phyloP scores from a whole-genome alignment of 2,113 vertebrate genomes.

The Oriolus oriolus region DNA sequence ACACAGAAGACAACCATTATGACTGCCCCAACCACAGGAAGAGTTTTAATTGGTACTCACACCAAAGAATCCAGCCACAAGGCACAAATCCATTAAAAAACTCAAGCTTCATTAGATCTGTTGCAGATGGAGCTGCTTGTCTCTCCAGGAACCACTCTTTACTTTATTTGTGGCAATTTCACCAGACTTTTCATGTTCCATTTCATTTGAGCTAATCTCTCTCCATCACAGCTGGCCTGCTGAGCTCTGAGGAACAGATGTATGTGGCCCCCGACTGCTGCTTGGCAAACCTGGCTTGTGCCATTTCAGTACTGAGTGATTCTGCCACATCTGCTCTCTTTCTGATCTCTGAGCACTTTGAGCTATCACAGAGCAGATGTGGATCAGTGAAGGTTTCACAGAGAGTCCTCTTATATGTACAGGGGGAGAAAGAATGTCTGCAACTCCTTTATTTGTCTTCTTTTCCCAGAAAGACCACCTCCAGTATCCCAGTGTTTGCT shows the following conservation, averaged over 20 bases:
- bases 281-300: neutral
- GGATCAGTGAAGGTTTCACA: neutral
- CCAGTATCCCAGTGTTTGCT: neutral
- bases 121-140: slow-evolving; percentile 11
- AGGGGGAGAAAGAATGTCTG: rapidly evolving
- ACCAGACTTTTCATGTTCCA: slow-evolving; percentile 13
- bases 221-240: neutral
- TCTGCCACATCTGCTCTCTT: neutral
- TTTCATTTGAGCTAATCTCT: slow-evolving; percentile 19
- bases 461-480: neutral
- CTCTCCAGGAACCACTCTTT: slow-evolving; percentile 15
- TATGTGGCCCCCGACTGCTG: neutral
- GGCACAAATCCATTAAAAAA: neutral
- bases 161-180: slow-evolving; percentile 21
- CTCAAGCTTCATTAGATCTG: neutral
- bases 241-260: slow-evolving; percentile 15
- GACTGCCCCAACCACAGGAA: neutral
- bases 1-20: neutral
- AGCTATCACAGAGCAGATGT: neutral
- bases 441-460: neutral
- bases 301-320: neutral
- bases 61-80: slow-evolving; percentile 4
- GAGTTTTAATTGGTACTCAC: slow-evolving; percentile 17
- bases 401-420: neutral
- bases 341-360: neutral